These are phyloP conservation scores for Hyppa rectilinea DNA, from an alignment of 2,888 invertebrate species.

Conservation along the genomic window DNA sequence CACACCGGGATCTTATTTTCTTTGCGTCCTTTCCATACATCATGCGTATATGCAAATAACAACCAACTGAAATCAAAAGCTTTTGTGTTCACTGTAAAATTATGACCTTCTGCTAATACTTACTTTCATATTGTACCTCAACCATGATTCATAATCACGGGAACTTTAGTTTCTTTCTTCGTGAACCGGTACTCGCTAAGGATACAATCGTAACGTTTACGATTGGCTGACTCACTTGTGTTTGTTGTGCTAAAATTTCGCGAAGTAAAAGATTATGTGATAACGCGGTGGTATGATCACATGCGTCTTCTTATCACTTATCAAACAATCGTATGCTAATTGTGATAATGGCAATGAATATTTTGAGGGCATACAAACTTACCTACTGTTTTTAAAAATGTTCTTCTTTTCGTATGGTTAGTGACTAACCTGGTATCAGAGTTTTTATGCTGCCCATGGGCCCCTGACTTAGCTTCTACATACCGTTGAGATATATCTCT, in stretches of 20 bases:
- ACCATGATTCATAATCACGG: constrained; percentile 51
- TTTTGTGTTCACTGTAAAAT: no score
- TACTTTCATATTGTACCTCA: constrained; percentile 2
- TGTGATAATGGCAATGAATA: constrained; percentile 42
- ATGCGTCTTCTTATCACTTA: constrained; percentile 29
- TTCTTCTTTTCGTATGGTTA: no score
- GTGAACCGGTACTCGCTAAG: constrained; percentile 53
- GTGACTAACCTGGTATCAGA: no score
- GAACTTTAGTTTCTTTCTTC: constrained; percentile 53
- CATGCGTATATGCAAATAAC: no score
- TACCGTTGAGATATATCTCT: no score
- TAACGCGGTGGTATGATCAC: constrained; percentile 16
- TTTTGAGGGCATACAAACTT: constrained; percentile 1
- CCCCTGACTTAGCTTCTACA: no score
- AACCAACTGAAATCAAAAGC: no score
- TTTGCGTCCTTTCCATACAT: no score
- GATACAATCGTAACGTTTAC: constrained; percentile 33
- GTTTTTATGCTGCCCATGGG: no score
- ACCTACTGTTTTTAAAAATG: neutral
- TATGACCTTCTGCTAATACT: constrained; percentile 37
- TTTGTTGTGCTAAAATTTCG: constrained; percentile 45
- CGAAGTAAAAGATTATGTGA: constrained; percentile 44
- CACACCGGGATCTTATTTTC: no score
- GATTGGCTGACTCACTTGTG: constrained; percentile 47
- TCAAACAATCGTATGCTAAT: constrained; percentile 43